Evolutionary conservation across 2,113 vertebrate genomes (phyloP).

Genomic region (Ancistrus triradiatus): DNA sequence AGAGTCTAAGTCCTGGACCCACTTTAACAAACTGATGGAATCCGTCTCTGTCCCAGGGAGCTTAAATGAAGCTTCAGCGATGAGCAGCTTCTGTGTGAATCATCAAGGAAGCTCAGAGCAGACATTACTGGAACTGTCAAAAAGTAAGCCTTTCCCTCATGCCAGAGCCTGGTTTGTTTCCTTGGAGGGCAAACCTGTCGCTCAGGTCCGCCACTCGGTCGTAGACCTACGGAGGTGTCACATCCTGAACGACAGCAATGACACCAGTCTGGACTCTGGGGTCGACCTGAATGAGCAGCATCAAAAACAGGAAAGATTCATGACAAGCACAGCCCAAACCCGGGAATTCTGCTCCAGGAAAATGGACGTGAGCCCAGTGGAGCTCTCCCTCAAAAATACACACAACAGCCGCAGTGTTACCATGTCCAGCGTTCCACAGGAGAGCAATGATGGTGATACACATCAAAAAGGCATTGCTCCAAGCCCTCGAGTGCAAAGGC

Average conservation of each 20-base stretch:
- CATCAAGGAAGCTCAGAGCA: slow-evolving; percentile 92
- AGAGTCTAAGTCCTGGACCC: slow-evolving; percentile 69
- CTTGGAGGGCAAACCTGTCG: slow-evolving; percentile 84
- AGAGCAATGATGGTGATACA: slow-evolving; percentile 62
- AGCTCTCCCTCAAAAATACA: slow-evolving; percentile 75
- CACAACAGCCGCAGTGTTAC: slow-evolving; percentile 70
- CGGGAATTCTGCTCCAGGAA: slow-evolving; percentile 66
- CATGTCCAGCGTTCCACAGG: slow-evolving; percentile 66
- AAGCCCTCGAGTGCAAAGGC: slow-evolving; percentile 63
- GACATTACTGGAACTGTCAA: slow-evolving; percentile 81
- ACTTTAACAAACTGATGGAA: slow-evolving; percentile 81
- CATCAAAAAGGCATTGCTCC: slow-evolving; percentile 47
- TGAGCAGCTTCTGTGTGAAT: slow-evolving; percentile 78
- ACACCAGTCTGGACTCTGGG: slow-evolving; percentile 91
- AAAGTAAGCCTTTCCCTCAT: slow-evolving; percentile 79
- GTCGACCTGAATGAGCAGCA: slow-evolving; percentile 93
- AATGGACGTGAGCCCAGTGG: slow-evolving; percentile 87
- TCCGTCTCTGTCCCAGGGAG: slow-evolving; percentile 93
- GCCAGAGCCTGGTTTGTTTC: slow-evolving; percentile 95
- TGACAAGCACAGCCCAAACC: slow-evolving; percentile 29
- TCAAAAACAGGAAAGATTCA: too few relatives aligned
- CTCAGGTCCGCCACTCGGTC: slow-evolving; percentile 89
- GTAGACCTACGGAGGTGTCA: slow-evolving; percentile 82
- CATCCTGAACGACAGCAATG: slow-evolving; percentile 81
- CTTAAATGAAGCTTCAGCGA: slow-evolving; percentile 82